phyloP scores from a whole-genome alignment of 2,113 vertebrate genomes.

The Ammodytes marinus region DNA sequence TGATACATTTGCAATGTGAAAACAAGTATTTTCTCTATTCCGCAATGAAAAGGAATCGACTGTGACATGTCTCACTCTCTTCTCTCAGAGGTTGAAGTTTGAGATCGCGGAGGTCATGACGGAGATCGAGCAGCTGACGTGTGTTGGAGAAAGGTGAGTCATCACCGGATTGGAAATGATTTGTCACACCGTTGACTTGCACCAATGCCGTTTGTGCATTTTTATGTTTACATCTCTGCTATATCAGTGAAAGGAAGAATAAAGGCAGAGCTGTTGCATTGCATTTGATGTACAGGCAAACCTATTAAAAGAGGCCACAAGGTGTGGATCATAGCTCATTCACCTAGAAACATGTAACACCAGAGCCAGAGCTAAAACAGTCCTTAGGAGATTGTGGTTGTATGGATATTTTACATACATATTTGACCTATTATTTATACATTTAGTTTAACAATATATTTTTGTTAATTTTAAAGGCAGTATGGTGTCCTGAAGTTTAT shows the following conservation, averaged over 20 bases:
- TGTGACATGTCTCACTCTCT: neutral
- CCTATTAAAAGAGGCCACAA: neutral
- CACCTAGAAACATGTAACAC: neutral
- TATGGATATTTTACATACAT: neutral
- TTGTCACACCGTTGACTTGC: neutral
- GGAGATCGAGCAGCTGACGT: constrained; percentile 96
- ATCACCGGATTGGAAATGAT: neutral
- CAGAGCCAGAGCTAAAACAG: neutral
- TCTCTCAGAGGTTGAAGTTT: constrained; percentile 93
- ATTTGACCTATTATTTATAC: too few relatives aligned
- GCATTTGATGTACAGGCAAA: neutral
- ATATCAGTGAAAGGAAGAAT: neutral
- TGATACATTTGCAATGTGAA: neutral
- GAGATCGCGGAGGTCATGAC: constrained; percentile 99
- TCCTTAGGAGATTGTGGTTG: neutral
- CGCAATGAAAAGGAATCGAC: neutral
- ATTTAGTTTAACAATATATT: neutral
- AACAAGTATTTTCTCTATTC: too few relatives aligned
- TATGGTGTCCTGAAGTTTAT: neutral
- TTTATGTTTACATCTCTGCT: neutral
- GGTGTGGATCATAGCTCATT: neutral
- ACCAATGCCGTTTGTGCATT: neutral
- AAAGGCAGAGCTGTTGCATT: neutral
- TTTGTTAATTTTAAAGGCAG: neutral
- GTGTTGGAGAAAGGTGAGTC: constrained; percentile 93